These are phyloP conservation scores for Rhipidura dahli DNA, from an alignment of 2,113 vertebrate genomes.

Conservation along the genomic window DNA sequence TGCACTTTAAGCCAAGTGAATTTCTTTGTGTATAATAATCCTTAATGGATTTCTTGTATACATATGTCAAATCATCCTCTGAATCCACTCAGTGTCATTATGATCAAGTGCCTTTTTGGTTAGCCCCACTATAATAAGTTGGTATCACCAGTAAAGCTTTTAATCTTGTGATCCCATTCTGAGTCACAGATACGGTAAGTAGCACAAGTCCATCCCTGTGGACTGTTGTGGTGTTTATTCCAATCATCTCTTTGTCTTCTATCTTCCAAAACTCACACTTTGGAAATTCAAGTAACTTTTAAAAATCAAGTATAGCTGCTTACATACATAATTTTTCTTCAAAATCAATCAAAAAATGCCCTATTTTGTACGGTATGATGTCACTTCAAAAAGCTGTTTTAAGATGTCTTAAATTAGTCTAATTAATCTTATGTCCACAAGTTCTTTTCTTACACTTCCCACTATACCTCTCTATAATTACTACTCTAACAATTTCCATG, in stretches of 20 bases:
- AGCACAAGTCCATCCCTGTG: not conserved
- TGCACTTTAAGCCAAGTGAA: not conserved
- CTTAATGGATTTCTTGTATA: not conserved
- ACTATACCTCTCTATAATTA: not conserved
- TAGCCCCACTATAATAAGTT: not conserved
- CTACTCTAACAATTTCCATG: not conserved
- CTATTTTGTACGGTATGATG: not conserved
- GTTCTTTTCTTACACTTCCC: not conserved
- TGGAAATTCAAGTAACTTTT: not conserved
- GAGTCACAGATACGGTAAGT: not conserved
- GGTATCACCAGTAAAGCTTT: not conserved
- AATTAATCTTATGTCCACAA: not conserved
- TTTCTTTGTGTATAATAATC: not conserved
- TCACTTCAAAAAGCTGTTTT: not conserved
- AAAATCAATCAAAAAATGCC: not conserved
- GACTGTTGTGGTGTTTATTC: not conserved
- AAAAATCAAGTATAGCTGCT: not conserved
- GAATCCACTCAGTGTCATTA: rapidly evolving
- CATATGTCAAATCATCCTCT: not conserved
- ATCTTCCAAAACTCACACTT: not conserved
- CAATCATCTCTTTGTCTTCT: not conserved
- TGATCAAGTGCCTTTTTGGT: not conserved
- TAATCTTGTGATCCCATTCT: not conserved
- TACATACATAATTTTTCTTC: not conserved
- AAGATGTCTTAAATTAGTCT: not conserved